phyloP scores from a whole-genome alignment of 1,140 invertebrate genomes.

The Pseudomyrmex cubaensis region DNA sequence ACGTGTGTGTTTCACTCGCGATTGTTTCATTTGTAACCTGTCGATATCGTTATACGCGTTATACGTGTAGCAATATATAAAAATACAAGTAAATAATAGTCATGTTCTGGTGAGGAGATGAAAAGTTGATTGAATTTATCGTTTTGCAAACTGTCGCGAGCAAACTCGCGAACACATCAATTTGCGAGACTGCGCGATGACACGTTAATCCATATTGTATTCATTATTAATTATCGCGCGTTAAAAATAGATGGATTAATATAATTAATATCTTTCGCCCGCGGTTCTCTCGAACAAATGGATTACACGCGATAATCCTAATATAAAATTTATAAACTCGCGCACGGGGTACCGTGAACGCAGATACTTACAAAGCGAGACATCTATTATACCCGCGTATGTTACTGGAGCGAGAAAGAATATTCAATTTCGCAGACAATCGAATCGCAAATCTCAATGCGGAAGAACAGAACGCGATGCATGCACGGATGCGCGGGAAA shows the following conservation, averaged over 20 bases:
- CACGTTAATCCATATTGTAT: background rate
- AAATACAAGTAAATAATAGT: conserved; percentile 43
- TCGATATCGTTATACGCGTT: conserved; percentile 11
- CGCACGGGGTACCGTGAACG: no score
- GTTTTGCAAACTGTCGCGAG: background rate
- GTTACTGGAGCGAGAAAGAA: conserved; percentile 39
- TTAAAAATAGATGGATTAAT: background rate
- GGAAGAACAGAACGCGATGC: conserved; percentile 26
- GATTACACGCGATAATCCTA: background rate
- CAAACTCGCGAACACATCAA: no score
- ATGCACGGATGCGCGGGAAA: conserved; percentile 22
- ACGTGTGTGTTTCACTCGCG: conserved; percentile 34
- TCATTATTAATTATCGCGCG: background rate
- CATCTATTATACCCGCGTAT: background rate
- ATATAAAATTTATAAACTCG: background rate
- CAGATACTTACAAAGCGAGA: background rate
- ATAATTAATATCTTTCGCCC: background rate
- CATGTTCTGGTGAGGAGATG: conserved; percentile 7
- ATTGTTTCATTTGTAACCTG: conserved; percentile 37
- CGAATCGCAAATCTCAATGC: conserved; percentile 45
- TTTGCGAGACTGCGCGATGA: no score
- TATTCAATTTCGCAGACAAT: conserved; percentile 60
- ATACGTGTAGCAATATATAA: background rate
- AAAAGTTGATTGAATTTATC: conserved; percentile 4
- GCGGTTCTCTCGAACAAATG: background rate